Base-by-base conservation (phyloP, 64 coral and sea anemone genomes). In the Hydrozoanthus tunicans region DNA sequence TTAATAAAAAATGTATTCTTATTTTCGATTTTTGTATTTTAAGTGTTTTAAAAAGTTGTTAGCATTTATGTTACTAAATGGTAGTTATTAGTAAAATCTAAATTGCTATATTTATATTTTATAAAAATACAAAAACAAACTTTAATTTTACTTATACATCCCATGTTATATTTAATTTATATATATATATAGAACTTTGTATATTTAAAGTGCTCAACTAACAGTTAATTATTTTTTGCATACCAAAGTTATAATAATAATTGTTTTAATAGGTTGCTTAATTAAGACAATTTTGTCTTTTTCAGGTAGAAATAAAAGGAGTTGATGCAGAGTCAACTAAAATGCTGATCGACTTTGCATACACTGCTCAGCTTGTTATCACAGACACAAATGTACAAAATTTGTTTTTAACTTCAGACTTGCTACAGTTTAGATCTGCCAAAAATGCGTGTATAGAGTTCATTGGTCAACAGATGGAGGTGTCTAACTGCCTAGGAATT, bases 401-500 rank as follows among this genome's bases (percentile, higher is more conserved):
- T 69, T 14, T 99, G 77, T 95, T 99, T 58, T 82, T 94, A n/a
- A 90, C 97, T 65, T 88, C 97, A 5, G 97, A 99, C 77, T 55
- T 95, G 80, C 90, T 99, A 9, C 90, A 93, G 60, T 99, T 99
- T 79, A 96, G 91, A 56, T 93, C 89, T 43, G 97, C 90, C 5
- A 99, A 96, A 72, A 93, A 99, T 25, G 94, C 97, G 0, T 99
- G 97, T 25, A 91, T 91, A 26, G 89, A 95, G 2, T 99, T 99
- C 71, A 93, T 99, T 20, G 82, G 93, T 70, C 77, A 90, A 15
- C 97, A 99, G 83, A 91, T 99, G 3, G 94, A 96, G 25, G 81
- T 93, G 6, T 79, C 90, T 15, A 99, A 99, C 58, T 99, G 97
- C 81, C 79, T 99, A 13, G 90, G 92, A 61, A 95, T 99, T 13